Conservation (phyloP, 2,113 vertebrate species). For the Thamnophis sirtalis region DNA sequence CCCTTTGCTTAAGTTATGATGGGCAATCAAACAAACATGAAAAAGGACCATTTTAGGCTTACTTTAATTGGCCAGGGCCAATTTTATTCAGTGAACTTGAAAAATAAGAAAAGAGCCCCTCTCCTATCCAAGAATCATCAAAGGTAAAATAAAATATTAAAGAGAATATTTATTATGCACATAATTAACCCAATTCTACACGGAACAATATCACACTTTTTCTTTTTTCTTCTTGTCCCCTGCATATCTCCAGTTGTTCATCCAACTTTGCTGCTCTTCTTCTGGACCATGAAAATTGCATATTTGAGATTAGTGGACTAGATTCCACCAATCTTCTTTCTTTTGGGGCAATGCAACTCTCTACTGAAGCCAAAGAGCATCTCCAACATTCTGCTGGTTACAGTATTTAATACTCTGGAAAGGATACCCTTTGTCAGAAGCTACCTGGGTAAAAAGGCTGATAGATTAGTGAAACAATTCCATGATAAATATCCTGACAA, state of each 20-base stretch:
- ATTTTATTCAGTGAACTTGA: neutral
- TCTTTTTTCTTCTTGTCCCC: neutral
- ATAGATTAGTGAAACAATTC: no score
- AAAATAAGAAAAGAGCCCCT: neutral
- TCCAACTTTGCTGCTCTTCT: neutral
- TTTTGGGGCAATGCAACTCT: neutral
- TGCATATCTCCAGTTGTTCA: neutral
- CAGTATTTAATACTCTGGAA: no score
- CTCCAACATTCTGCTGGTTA: neutral
- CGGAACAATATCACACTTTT: neutral
- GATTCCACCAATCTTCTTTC: no score
- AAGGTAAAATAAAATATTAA: neutral
- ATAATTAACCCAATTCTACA: neutral
- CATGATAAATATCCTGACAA: no score
- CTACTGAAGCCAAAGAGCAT: neutral
- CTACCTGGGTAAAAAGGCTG: no score
- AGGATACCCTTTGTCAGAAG: no score
- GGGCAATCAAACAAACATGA: neutral
- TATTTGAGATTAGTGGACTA: neutral
- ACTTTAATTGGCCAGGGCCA: neutral
- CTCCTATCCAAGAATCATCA: neutral
- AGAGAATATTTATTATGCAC: neutral
- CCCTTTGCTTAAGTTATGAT: neutral
- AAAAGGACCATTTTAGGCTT: neutral
- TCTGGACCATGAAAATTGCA: neutral